Conservation (phyloP, 2,888 invertebrate species). For the Eupsilia transversa region DNA sequence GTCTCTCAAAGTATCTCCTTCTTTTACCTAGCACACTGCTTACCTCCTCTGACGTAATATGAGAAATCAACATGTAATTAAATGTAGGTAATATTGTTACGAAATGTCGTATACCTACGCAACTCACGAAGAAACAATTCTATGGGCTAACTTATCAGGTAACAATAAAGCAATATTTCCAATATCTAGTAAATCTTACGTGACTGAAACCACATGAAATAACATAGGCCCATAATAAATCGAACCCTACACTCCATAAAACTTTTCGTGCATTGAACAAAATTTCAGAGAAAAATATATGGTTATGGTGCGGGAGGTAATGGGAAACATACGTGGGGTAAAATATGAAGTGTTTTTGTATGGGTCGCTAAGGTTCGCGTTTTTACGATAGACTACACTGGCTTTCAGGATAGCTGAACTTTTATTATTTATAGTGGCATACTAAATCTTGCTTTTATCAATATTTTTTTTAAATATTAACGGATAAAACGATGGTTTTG, state of each 20-base stretch:
- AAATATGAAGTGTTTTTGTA: slow-evolving; percentile 64
- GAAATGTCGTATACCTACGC: not conserved
- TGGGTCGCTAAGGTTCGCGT: slow-evolving; percentile 44
- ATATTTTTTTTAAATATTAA: too few relatives aligned
- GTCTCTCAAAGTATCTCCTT: not conserved
- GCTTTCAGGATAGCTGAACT: slow-evolving; percentile 21
- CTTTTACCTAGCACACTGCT: not conserved
- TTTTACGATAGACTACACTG: slow-evolving; percentile 49
- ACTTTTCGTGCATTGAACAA: slow-evolving; percentile 64
- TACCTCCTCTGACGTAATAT: not conserved
- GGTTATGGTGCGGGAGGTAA: slow-evolving; percentile 61
- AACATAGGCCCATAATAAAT: slow-evolving; percentile 57
- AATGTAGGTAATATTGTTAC: not conserved
- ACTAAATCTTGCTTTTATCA: not conserved
- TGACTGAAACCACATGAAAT: slow-evolving; percentile 43
- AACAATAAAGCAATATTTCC: slow-evolving; percentile 48
- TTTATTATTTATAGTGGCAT: slow-evolving; percentile 25
- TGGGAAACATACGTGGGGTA: slow-evolving; percentile 62
- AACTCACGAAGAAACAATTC: not conserved
- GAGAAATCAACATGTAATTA: not conserved
- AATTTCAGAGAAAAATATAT: slow-evolving; percentile 65
- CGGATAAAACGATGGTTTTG: not conserved
- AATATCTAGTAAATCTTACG: slow-evolving; percentile 55
- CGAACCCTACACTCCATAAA: slow-evolving; percentile 59
- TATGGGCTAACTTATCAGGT: not conserved